phyloP scores from a whole-genome alignment of 2,113 vertebrate species.

The Lamprotornis superbus region DNA sequence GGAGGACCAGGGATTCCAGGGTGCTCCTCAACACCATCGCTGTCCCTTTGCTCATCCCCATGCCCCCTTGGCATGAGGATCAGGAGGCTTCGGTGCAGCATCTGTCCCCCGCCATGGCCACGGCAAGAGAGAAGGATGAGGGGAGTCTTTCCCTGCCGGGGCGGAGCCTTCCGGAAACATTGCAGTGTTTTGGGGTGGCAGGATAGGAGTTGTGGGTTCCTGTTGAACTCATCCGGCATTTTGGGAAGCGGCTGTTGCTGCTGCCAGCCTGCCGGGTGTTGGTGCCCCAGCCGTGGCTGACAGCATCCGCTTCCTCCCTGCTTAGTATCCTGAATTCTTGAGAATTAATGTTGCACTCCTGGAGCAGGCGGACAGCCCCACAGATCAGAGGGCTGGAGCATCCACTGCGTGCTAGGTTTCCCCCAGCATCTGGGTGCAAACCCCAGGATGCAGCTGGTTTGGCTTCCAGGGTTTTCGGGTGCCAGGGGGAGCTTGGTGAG shows the following conservation, averaged over 20 bases:
- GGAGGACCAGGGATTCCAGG: background rate
- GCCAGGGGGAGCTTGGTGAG: background rate
- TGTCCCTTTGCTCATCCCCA: too few relatives aligned
- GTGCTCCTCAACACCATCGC: background rate
- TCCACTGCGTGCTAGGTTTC: background rate
- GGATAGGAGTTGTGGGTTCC: background rate
- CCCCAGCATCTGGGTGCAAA: fast-evolving
- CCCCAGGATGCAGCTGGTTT: background rate
- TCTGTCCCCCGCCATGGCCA: background rate
- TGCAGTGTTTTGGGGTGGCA: background rate
- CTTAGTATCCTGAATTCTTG: background rate
- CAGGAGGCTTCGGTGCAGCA: fast-evolving
- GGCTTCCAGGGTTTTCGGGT: background rate
- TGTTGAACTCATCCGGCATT: background rate
- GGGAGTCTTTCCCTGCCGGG: background rate
- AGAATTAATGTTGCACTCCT: fast-evolving
- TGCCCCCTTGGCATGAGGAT: background rate
- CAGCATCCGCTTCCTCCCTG: background rate
- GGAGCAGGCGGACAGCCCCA: fast-evolving
- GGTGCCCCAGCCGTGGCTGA: background rate
- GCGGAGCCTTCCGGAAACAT: slow-evolving; percentile 3
- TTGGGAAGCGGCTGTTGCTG: background rate
- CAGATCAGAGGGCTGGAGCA: background rate
- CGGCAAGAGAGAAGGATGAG: background rate
- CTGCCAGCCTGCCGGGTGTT: background rate